Evolutionary conservation across 2,888 invertebrate species (phyloP).

Genomic region (Agriopis marginaria): DNA sequence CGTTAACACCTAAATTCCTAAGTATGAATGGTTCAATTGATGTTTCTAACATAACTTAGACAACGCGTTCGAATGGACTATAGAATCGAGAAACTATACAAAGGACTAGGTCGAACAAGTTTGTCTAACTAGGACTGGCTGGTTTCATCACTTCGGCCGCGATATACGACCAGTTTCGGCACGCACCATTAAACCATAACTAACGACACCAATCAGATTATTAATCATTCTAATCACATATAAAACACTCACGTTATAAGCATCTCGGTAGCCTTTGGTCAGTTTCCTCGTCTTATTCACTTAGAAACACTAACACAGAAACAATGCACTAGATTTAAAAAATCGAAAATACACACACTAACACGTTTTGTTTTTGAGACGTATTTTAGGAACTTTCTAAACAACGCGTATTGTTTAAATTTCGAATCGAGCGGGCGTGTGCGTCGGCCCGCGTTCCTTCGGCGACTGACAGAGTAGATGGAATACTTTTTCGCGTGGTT

Average conservation of each 20-base stretch:
- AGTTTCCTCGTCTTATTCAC: constrained; percentile 76
- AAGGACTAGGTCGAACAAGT: neutral
- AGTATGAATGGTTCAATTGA: neutral
- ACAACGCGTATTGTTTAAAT: constrained; percentile 63
- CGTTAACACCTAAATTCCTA: too few relatives aligned
- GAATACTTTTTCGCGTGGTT: constrained; percentile 46
- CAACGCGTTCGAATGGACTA: neutral
- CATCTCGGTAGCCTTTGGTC: constrained; percentile 68
- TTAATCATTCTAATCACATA: constrained; percentile 61
- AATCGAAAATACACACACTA: constrained; percentile 57
- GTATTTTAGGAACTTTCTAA: constrained; percentile 69
- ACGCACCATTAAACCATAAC: constrained; percentile 34
- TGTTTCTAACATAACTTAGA: neutral
- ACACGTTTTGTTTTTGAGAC: constrained; percentile 54
- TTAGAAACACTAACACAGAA: constrained; percentile 74
- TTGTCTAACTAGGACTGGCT: neutral
- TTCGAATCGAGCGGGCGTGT: constrained; percentile 59
- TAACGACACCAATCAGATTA: constrained; percentile 43
- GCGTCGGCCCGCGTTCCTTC: constrained; percentile 67
- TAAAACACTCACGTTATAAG: constrained; percentile 79
- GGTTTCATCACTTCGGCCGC: constrained; percentile 36
- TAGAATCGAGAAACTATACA: neutral
- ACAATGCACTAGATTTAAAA: constrained; percentile 57
- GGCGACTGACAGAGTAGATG: constrained; percentile 60
- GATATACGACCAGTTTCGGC: constrained; percentile 28